These are phyloP conservation scores for Hyalella azteca DNA, from an alignment of 2,888 invertebrate species.

Conservation along the genomic window DNA sequence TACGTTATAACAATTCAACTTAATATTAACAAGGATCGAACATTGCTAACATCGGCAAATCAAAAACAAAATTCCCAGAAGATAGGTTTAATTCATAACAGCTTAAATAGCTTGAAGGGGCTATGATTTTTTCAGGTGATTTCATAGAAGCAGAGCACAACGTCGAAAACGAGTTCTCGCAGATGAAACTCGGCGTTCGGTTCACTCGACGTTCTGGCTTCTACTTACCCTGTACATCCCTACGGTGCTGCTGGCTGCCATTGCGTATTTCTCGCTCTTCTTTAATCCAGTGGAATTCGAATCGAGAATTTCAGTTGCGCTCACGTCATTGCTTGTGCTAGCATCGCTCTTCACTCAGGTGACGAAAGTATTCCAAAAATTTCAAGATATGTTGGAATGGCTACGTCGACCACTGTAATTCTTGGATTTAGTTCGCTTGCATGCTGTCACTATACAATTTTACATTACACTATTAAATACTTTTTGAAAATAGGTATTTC, in stretches of 20 bases:
- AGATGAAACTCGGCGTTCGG: conserved; percentile 39
- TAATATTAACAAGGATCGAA: too few species aligned
- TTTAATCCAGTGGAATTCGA: conserved; percentile 60
- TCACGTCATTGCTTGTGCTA: conserved; percentile 51
- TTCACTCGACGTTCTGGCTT: conserved; percentile 47
- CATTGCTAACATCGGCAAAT: too few species aligned
- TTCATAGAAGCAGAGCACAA: conserved; percentile 7
- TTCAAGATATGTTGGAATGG: background rate
- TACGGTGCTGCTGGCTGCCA: conserved; percentile 56
- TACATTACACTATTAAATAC: background rate
- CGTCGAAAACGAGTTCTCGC: conserved; percentile 43
- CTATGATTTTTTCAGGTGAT: conserved; percentile 39
- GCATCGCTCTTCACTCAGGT: conserved; percentile 54
- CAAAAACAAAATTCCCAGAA: too few species aligned
- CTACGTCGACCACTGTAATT: too few species aligned
- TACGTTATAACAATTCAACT: too few species aligned
- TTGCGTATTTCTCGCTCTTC: conserved; percentile 52
- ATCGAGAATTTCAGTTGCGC: conserved; percentile 71
- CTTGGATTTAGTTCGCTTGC: too few species aligned
- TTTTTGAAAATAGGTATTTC: background rate
- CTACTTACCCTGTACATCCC: conserved; percentile 68
- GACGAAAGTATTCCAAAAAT: background rate
- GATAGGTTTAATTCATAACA: too few species aligned
- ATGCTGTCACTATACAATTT: background rate
- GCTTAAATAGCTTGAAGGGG: too few species aligned